These are phyloP conservation scores for Pterophyllum scalare DNA, from an alignment of 2,113 vertebrate genomes.

Conservation along the genomic window DNA sequence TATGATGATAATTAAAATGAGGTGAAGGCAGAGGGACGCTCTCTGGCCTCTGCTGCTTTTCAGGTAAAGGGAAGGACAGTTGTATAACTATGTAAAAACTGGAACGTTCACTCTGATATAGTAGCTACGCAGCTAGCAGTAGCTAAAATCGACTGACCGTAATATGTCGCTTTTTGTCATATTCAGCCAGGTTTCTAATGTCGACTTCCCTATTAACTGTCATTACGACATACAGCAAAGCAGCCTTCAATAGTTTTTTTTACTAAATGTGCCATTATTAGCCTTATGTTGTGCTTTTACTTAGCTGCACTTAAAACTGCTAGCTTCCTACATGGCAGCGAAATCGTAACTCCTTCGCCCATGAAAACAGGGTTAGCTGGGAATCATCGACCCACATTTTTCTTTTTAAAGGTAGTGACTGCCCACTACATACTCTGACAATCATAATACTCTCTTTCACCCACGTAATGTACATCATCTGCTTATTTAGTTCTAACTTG, in stretches of 20 bases:
- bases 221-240: neutral
- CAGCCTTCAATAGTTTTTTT: neutral
- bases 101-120: neutral
- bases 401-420: neutral
- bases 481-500: neutral
- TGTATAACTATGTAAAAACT: neutral
- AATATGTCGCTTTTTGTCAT: neutral
- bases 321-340: neutral
- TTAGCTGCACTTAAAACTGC: neutral
- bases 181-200: neutral
- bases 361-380: neutral
- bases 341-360: neutral
- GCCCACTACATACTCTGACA: neutral
- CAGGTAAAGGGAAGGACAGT: neutral
- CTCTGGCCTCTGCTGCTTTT: too few species aligned
- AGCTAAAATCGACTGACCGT: neutral
- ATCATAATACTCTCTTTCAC: fast-evolving
- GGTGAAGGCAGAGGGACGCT: neutral
- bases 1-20: neutral
- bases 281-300: neutral
- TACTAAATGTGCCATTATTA: neutral
- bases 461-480: too few species aligned
- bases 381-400: neutral
- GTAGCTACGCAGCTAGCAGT: conserved; percentile 42
- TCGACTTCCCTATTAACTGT: neutral